Conservation (phyloP, 2,888 invertebrate genomes). For the Megalurothrips usitatus region DNA sequence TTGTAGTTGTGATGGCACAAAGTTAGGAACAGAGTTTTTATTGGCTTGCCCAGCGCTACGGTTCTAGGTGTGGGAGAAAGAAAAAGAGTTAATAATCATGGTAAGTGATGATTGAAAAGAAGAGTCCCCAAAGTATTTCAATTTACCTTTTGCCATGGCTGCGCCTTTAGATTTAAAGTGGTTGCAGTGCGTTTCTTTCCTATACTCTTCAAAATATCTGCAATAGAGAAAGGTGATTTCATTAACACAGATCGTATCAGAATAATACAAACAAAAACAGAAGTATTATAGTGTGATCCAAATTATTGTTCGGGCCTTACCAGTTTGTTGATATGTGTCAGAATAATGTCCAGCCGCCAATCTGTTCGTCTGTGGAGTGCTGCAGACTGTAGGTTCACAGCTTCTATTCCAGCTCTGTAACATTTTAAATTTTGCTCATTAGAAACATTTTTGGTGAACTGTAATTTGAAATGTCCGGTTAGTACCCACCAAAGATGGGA, state of each 20-base stretch:
- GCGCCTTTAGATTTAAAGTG: background rate
- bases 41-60: background rate
- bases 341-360: background rate
- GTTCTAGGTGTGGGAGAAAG: background rate
- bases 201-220: background rate
- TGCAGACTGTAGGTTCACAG: background rate
- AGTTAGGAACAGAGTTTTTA: background rate
- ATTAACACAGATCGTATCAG: background rate
- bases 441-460: too few relatives aligned
- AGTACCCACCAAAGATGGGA: background rate
- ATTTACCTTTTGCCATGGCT: background rate
- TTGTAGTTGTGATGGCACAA: background rate
- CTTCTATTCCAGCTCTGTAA: background rate
- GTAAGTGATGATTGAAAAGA: background rate
- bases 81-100: background rate
- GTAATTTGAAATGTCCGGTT: too few relatives aligned
- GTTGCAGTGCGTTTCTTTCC: background rate
- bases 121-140: background rate
- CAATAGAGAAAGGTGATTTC: background rate
- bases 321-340: constrained; percentile 1
- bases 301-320: background rate
- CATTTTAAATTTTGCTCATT: background rate
- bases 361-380: background rate
- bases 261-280: background rate
- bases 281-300: background rate